A percentile compares a stretch with the other conserved stretches of the same genome.
Evolutionary conservation across 2,113 vertebrate genomes (phyloP).

Genomic region (Prionailurus viverrinus): DNA sequence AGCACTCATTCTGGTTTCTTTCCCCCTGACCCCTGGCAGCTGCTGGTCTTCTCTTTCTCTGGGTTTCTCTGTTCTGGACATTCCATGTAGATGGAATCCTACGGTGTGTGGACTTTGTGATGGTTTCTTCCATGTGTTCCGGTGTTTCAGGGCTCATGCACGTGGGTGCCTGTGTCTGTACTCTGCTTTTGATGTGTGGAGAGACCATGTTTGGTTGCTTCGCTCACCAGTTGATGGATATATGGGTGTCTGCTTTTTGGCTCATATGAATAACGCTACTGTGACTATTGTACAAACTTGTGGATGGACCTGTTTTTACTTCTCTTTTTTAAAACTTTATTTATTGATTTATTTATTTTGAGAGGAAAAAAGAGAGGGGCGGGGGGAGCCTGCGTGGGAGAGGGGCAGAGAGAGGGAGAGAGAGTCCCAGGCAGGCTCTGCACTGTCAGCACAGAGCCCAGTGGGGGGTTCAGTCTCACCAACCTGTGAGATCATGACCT

Average conservation of each 20-base stretch:
- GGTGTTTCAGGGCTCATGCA: accelerated
- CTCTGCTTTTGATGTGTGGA: accelerated
- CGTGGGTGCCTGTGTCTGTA: not conserved
- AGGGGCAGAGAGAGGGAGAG: too few species aligned
- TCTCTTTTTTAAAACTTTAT: too few species aligned
- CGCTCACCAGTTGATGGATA: accelerated
- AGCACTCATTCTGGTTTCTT: accelerated
- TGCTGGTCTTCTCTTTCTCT: not conserved
- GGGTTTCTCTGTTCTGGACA: not conserved
- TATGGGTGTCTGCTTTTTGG: not conserved
- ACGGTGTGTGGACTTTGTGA: too few species aligned
- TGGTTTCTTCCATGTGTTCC: too few species aligned
- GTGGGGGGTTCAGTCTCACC: too few species aligned
- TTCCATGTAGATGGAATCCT: accelerated
- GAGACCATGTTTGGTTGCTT: not conserved
- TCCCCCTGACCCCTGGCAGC: not conserved
- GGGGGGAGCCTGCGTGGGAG: too few species aligned
- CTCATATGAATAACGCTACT: not conserved
- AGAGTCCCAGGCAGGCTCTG: too few species aligned
- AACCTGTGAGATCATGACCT: too few species aligned
- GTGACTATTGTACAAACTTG: not conserved
- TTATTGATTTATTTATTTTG: too few species aligned
- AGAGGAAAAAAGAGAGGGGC: too few species aligned
- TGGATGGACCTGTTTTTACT: not conserved
- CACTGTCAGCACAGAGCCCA: too few species aligned